These are phyloP conservation scores for Mylabris phalerata DNA, from an alignment of 1,140 invertebrate species.

Conservation along the genomic window DNA sequence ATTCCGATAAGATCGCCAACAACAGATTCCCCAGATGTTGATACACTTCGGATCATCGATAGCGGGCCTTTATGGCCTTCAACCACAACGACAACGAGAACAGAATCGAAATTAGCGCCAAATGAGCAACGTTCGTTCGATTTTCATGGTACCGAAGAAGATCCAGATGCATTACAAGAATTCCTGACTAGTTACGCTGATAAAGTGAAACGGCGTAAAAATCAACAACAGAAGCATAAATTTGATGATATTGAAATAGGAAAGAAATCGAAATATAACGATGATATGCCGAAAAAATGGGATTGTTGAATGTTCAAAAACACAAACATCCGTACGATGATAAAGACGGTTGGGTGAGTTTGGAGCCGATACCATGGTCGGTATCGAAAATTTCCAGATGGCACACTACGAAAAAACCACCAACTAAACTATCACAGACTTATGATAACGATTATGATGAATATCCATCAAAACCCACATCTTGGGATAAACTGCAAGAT, in stretches of 20 bases:
- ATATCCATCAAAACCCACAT: conserved; percentile 2
- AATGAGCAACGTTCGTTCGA: conserved; percentile 2
- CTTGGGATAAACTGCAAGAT: background rate
- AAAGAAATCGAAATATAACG: conserved; percentile 41
- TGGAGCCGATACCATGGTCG: conserved; percentile 72
- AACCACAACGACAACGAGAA: conserved; percentile 6
- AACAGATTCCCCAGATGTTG: conserved; percentile 45
- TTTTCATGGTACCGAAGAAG: background rate
- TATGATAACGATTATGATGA: conserved; percentile 23
- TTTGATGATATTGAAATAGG: conserved; percentile 43
- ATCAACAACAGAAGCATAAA: conserved; percentile 39
- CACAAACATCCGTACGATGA: conserved; percentile 58
- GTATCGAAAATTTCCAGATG: conserved; percentile 73
- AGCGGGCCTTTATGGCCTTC: conserved; percentile 33
- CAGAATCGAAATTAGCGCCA: conserved; percentile 6
- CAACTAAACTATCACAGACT: background rate
- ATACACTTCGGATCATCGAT: conserved; percentile 49
- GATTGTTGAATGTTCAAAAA: conserved; percentile 45
- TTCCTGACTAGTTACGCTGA: conserved; percentile 52
- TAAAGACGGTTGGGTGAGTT: conserved; percentile 65
- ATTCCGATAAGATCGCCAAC: conserved; percentile 9
- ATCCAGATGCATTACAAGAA: conserved; percentile 48
- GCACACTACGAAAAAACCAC: conserved; percentile 44
- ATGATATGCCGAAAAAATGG: conserved; percentile 45
- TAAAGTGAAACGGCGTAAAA: conserved; percentile 45